These are phyloP conservation scores for Synergus laeviventris DNA, from an alignment of 2,888 invertebrate genomes.

Conservation along the genomic window DNA sequence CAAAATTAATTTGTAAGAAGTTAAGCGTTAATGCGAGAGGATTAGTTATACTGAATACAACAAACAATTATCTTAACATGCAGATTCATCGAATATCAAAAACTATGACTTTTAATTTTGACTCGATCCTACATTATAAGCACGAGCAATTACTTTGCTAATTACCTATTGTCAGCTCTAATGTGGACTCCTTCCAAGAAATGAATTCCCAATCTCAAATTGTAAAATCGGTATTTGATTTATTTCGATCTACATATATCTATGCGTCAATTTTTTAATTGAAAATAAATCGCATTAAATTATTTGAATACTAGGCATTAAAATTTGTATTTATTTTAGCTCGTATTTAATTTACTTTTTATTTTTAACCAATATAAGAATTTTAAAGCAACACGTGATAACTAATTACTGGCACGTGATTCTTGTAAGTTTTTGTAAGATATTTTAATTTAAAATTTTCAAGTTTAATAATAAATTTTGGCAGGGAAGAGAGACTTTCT, in stretches of 20 bases:
- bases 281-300: neutral
- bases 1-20: neutral
- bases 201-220: neutral
- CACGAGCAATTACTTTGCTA: neutral
- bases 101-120: neutral
- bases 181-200: neutral
- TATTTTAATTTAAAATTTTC: too few species aligned
- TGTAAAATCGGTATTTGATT: neutral
- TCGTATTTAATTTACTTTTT: neutral
- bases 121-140: neutral
- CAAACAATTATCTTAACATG: neutral
- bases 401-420: neutral
- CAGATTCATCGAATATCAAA: neutral
- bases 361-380: neutral
- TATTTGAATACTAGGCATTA: neutral
- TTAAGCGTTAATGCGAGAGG: neutral
- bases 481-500: too few species aligned
- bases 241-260: neutral
- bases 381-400: neutral
- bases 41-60: neutral
- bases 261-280: neutral
- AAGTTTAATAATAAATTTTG: too few species aligned
- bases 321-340: neutral
- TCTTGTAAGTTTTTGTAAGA: neutral
- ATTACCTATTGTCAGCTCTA: neutral